A percentile compares a stretch with the other conserved stretches of the same genome.
phyloP scores from a whole-genome alignment of 1,140 invertebrate genomes.

The Diploscapter pachys region DNA sequence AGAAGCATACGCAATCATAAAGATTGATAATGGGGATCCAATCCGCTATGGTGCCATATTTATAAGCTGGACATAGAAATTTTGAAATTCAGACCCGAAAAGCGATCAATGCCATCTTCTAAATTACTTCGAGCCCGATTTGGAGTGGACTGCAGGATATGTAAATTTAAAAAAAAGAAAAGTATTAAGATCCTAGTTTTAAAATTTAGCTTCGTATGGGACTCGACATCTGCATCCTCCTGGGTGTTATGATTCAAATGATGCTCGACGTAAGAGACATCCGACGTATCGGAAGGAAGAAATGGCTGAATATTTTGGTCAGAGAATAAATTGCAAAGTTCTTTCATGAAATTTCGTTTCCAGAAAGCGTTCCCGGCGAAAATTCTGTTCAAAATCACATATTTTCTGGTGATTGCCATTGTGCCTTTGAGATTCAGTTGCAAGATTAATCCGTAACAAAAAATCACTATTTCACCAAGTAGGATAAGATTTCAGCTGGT shows the following conservation, averaged over 20 bases:
- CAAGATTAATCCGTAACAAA: constrained; percentile 61
- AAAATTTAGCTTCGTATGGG: constrained; percentile 27
- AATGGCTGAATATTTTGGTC: constrained; percentile 31
- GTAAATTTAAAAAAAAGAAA: constrained; percentile 10
- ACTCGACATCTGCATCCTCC: constrained; percentile 29
- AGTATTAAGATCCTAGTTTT: background rate
- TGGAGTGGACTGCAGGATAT: constrained; percentile 9
- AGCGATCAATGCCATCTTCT: constrained; percentile 27
- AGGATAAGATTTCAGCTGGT: background rate
- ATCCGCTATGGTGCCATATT: no score
- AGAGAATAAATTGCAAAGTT: background rate
- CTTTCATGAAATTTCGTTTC: constrained; percentile 3
- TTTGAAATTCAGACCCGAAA: background rate
- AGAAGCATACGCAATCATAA: no score
- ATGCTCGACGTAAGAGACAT: constrained; percentile 46
- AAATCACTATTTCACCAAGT: no score
- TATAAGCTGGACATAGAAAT: background rate
- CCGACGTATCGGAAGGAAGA: constrained; percentile 45
- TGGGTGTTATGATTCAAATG: constrained; percentile 36
- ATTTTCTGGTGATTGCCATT: constrained; percentile 77
- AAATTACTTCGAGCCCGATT: constrained; percentile 20
- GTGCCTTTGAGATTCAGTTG: constrained; percentile 80
- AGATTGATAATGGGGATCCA: no score
- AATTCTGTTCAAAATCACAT: constrained; percentile 88
- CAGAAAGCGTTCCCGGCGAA: constrained; percentile 82